Evolutionary conservation across 1,140 invertebrate genomes (phyloP), one percentile per base, ranked within the genome.

Genomic region (Heliothis virescens): DNA sequence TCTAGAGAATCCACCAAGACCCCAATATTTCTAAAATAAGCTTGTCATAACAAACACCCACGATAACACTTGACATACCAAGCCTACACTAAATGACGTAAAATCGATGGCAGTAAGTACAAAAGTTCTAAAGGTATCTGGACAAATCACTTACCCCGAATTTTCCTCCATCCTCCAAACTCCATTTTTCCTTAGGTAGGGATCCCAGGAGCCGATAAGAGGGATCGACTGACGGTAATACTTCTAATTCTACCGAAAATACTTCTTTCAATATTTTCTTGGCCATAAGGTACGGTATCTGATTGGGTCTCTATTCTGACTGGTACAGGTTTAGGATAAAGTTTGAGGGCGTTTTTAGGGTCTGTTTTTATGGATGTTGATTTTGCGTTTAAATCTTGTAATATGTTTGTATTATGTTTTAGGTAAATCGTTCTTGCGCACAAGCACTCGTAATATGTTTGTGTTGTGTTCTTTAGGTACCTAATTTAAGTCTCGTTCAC

Each of bases 221-320:
- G 67, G 75, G 75, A 52, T 59, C 34, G 59, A 34, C 16, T 53
- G 69, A 34, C 26, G 75, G 69, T 79, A 82, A 79, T 55, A 79
- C 80, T 80, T 80, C 75, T 82, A 82, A 73, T 82, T 79, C 73
- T 57, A 74, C 50, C n/a, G 59, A 63, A 65, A 74, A 75, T 62
- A 72, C 73, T 65, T 73, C 50, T 81, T 72, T 79, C 63, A 83
- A 81, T 79, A 74, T 62, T 74, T 57, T n/a, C 29, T 50, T 60
- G 50, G 15, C 75, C 75, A 57, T 67, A 77, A 53, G 63, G n/a
- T 41, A 47, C 10, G 50, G 18, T 79, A 73, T 73, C 78, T 79
- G 79, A 74, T 73, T 65, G 50, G 67, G 18, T 50, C 41, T 71
- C 48, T 60, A 59, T 75, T n/a, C 47, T 52, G 48, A 53, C 12